Conservation (phyloP, 2,888 invertebrate genomes). For the Hartigia nigra region DNA sequence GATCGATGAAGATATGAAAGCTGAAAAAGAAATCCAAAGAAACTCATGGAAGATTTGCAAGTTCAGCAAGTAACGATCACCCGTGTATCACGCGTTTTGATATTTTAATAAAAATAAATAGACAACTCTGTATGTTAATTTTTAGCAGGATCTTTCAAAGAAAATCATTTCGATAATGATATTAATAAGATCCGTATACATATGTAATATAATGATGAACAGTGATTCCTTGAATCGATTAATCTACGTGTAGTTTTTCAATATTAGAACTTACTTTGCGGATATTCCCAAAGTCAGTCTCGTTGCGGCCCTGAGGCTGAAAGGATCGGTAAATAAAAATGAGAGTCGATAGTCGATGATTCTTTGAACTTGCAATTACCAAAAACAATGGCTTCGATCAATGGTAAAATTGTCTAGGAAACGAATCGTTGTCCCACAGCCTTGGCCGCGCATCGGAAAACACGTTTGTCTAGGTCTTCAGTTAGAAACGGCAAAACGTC, state of each 20-base stretch:
- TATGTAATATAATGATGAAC: background rate
- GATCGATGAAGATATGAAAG: background rate
- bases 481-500: conserved; percentile 10
- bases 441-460: conserved; percentile 28
- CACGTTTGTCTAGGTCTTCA: background rate
- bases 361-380: background rate
- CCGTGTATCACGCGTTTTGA: background rate
- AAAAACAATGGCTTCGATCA: background rate
- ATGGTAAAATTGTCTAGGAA: background rate
- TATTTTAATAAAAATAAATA: background rate
- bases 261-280: background rate
- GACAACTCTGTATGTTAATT: background rate
- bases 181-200: background rate
- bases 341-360: background rate
- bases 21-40: background rate
- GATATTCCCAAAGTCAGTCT: background rate
- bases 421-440: conserved; percentile 12
- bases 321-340: background rate
- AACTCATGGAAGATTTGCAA: background rate
- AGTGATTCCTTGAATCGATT: background rate
- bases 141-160: background rate
- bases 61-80: background rate
- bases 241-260: background rate
- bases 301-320: background rate
- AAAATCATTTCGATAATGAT: background rate